Evolutionary conservation across 2,113 vertebrate species (phyloP), one percentile per base, ranked within the genome.

Genomic region (Elephantulus edwardii): DNA sequence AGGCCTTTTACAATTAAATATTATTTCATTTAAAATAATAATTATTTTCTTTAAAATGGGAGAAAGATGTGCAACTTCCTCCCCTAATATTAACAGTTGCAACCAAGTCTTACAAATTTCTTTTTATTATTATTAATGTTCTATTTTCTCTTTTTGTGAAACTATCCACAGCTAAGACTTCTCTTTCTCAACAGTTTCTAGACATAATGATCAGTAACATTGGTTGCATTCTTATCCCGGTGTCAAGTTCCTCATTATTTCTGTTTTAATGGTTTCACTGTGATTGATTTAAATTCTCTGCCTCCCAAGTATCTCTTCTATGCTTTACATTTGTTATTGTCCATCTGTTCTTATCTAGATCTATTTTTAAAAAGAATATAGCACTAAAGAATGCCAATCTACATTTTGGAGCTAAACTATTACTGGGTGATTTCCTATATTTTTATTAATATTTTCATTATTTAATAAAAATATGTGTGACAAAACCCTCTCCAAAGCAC

Each of bases 51-150:
- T n/a, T n/a, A n/a, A n/a, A n/a, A n/a, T n/a, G n/a, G n/a, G n/a
- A n/a, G n/a, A n/a, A n/a, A n/a, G n/a, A n/a, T n/a, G n/a, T n/a
- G n/a, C n/a, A n/a, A n/a, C n/a, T n/a, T n/a, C n/a, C n/a, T n/a
- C n/a, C n/a, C n/a, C n/a, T n/a, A n/a, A n/a, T n/a, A 13, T 64
- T 83, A 74, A 87, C 87, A 54, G 72, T 83, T 83, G 8, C 33
- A 40, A 82, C 17, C 56, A 56, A 92, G 74, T 8, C 4, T 14
- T 19, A 46, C 71, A 72, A 76, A 10, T 83, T 92, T 60, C 30
- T 87, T 66, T 74, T 56, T 75, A 44, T 74, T 81, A 35, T 85
- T 68, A 85, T 90, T 92, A 88, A 79, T 90, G 35, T 94, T 64
- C n/a, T 64, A n/a, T 14, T 64, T n/a, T n/a, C n/a, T 64, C 24